Base-by-base conservation (phyloP, 2,797 vertebrate genomes). In the Eulemur coronatus region DNA sequence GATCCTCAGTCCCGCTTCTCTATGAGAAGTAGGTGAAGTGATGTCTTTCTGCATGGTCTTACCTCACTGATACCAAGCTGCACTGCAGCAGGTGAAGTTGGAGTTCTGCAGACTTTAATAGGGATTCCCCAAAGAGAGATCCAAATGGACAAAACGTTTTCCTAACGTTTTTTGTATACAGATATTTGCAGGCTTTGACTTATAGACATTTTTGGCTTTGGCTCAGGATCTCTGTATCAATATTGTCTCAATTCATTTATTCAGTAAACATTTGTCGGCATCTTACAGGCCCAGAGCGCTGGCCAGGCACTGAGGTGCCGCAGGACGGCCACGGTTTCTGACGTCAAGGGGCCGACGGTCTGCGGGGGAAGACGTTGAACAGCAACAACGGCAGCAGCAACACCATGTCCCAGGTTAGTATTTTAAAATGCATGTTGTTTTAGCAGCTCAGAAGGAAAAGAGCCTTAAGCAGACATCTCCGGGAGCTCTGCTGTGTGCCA, bases 141-240 rank as follows among this genome's bases (percentile, higher is more conserved):
- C 0, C 43, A 0, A 17, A 0, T 5, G 48, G 84, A 33, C 41
- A 15, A 46, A 46, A 46, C 43, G 0, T 5, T 20, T 61, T 28
- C 4, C 43, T 43, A 52, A 0, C 1, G 3, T 17, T n/a, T 43
- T n/a, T 1, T 1, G 0, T 0, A 3, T 13, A 15, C 4, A 18
- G 69, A 4, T 11, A 57, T 24, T 3, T 17, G 61, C 26, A 14
- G 14, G 28, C 24, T 59, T 55, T 3, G 20, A 33, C 33, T 24
- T 33, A 0, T 0, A 17, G 59, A 57, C 20, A 7, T 17, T 30
- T 12, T 24, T 2, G 41, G 55, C 33, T 52, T 14, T 14, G 6
- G 1, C n/a, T 41, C n/a, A 59, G 89, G 78, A 9, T 55, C 73
- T 89, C 67, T 43, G n/a, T 50, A 4, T 73, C 35, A 28, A 24